These are phyloP conservation scores for Barypeithes pellucidus DNA, from an alignment of 2,888 invertebrate species.

Conservation along the genomic window DNA sequence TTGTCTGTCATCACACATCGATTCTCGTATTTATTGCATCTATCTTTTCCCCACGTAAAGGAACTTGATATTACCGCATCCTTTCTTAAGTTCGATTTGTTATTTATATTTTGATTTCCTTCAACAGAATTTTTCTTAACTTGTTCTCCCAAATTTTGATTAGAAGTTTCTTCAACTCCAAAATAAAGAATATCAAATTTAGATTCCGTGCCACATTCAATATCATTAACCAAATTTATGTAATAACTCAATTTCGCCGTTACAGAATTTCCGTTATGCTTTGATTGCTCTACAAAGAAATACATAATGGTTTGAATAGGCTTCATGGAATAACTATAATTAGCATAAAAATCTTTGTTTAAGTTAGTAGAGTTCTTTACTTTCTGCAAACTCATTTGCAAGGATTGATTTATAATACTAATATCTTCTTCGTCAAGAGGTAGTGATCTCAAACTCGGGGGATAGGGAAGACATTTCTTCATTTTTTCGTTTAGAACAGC, in stretches of 20 bases:
- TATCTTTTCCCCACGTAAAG: slow-evolving; percentile 3
- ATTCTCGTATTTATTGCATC: slow-evolving; percentile 21
- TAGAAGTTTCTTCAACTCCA: slow-evolving; percentile 31
- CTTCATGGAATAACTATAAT: slow-evolving; percentile 16
- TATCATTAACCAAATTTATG: slow-evolving; percentile 52
- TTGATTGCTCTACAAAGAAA: slow-evolving; percentile 29
- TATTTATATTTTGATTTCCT: background rate
- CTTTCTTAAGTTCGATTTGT: background rate
- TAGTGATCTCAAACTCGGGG: slow-evolving; percentile 61
- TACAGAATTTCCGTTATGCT: background rate
- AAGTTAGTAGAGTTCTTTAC: slow-evolving; percentile 56
- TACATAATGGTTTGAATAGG: slow-evolving; percentile 42
- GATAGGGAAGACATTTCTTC: slow-evolving; percentile 60
- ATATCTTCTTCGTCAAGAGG: slow-evolving; percentile 60
- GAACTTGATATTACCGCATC: background rate
- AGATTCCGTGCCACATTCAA: background rate
- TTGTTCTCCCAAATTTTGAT: slow-evolving; percentile 5
- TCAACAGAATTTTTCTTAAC: background rate
- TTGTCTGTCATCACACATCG: slow-evolving; percentile 4
- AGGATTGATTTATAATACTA: slow-evolving; percentile 59
- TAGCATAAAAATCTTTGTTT: slow-evolving; percentile 19
- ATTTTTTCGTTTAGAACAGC: slow-evolving; percentile 61
- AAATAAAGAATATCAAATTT: slow-evolving; percentile 46
- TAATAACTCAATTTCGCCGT: slow-evolving; percentile 49
- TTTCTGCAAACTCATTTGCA: slow-evolving; percentile 60